These are phyloP conservation scores for Porites lutea DNA, from an alignment of 64 coral and sea anemone genomes.

Conservation along the genomic window DNA sequence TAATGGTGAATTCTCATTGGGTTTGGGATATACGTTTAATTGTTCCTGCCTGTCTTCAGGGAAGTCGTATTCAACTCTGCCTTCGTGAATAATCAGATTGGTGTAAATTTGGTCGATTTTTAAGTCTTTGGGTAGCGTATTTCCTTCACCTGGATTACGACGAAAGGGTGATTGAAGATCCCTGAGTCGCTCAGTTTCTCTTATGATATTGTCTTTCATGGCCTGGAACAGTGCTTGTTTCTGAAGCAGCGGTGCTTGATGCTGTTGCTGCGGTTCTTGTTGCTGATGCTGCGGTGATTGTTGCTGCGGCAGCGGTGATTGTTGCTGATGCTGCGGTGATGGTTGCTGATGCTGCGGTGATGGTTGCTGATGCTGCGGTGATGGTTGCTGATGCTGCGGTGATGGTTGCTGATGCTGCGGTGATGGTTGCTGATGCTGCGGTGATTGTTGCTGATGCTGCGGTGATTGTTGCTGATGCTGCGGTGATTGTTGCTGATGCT, in stretches of 20 bases:
- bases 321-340: no score
- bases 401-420: background rate
- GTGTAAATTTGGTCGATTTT: constrained; percentile 49
- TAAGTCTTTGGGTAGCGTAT: background rate
- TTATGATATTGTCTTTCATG: background rate
- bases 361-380: no score
- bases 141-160: constrained; percentile 12
- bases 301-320: no score
- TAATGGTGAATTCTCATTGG: background rate
- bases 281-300: background rate
- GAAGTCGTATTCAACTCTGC: constrained; percentile 35
- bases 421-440: no score
- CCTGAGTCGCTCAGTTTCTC: background rate
- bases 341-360: no score
- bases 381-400: background rate
- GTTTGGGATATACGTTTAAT: constrained; percentile 30
- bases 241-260: background rate
- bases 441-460: background rate
- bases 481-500: background rate
- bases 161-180: constrained; percentile 11
- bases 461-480: background rate
- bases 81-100: constrained; percentile 50
- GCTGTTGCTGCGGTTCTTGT: background rate
- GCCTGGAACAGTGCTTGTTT: background rate
- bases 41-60: background rate